phyloP scores from a whole-genome alignment of 2,888 invertebrate species.

The Eremobia ochroleuca region DNA sequence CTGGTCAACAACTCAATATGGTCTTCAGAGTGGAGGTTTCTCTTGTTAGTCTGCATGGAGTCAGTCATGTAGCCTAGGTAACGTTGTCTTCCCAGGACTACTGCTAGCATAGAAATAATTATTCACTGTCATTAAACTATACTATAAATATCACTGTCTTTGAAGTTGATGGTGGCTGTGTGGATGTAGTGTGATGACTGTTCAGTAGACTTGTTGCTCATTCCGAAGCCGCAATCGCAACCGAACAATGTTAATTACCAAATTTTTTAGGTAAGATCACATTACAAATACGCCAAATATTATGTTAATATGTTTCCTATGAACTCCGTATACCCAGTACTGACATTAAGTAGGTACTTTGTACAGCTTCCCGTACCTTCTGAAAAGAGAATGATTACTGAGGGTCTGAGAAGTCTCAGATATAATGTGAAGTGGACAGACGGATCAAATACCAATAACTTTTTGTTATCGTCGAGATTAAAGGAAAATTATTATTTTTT shows the following conservation, averaged over 20 bases:
- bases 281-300: not conserved
- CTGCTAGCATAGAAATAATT: not conserved
- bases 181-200: not conserved
- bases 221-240: too few species aligned
- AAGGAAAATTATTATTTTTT: conserved; percentile 26
- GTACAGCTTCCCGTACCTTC: conserved; percentile 10
- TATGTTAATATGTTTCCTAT: conserved; percentile 24
- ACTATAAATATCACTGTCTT: too few species aligned
- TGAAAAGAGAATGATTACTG: conserved; percentile 22
- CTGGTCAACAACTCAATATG: too few species aligned
- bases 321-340: not conserved
- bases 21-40: not conserved
- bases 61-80: not conserved
- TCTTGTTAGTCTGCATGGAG: not conserved
- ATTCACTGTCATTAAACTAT: too few species aligned
- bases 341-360: conserved; percentile 7
- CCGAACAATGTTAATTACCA: not conserved
- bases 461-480: conserved; percentile 16
- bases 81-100: not conserved
- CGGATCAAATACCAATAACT: conserved; percentile 43
- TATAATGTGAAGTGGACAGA: conserved; percentile 14
- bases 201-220: not conserved
- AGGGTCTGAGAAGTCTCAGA: conserved; percentile 21
- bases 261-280: not conserved
- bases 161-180: not conserved